A percentile compares a stretch with the other conserved stretches of the same genome.
Conservation (phyloP, 2,888 invertebrate genomes). For the Mystacides longicornis region DNA sequence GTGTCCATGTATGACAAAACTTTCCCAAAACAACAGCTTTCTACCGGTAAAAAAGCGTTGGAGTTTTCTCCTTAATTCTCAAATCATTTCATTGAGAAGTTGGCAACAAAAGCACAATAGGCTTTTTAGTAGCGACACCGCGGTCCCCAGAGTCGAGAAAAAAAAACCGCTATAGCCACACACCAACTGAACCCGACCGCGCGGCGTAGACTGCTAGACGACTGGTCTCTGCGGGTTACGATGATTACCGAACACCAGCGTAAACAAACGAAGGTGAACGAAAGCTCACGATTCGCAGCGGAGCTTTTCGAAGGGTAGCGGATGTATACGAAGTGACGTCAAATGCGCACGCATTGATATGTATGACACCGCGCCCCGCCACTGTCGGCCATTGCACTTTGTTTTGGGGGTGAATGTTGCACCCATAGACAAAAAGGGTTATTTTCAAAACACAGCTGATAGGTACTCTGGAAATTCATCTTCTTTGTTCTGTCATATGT, state of each 20-base stretch:
- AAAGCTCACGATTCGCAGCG: slow-evolving; percentile 28
- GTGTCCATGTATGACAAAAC: background rate
- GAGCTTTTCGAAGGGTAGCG: slow-evolving; percentile 9
- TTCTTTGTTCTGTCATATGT: background rate
- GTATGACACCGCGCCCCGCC: slow-evolving; percentile 48
- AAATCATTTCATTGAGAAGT: background rate
- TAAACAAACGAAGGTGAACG: slow-evolving; percentile 9
- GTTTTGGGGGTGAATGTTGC: slow-evolving; percentile 14
- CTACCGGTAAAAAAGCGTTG: no score
- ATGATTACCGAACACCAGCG: slow-evolving; percentile 31
- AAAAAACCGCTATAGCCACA: slow-evolving; percentile 11
- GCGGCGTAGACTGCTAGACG: slow-evolving; percentile 22
- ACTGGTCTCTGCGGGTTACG: slow-evolving; percentile 18
- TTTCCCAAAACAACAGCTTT: background rate
- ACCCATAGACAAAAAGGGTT: slow-evolving; percentile 17
- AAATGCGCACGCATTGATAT: slow-evolving; percentile 45
- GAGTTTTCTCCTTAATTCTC: no score
- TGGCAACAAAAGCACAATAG: background rate
- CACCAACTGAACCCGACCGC: slow-evolving; percentile 20
- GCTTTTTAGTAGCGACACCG: slow-evolving; percentile 17
- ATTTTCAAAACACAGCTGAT: slow-evolving; percentile 15
- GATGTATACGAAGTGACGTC: slow-evolving; percentile 33
- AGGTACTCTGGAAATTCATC: no score
- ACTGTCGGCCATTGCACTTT: slow-evolving; percentile 27
- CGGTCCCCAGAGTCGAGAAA: slow-evolving; percentile 30